Base-by-base conservation (phyloP, 2,888 invertebrate genomes). In the Apamea epomidion region DNA sequence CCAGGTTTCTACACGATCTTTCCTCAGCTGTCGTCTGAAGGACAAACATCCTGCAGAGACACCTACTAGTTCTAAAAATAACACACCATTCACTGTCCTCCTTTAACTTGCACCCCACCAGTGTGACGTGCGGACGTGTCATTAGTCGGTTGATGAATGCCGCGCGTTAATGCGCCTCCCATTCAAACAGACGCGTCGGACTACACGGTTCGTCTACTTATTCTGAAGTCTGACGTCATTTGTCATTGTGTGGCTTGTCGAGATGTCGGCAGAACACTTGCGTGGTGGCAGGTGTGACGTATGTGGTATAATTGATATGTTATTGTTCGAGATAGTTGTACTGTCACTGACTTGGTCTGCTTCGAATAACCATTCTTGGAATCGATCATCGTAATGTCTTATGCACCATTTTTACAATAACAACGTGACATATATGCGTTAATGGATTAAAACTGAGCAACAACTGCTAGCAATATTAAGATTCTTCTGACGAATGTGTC, bases 81-180 rank as follows among this genome's bases (percentile, higher is more conserved):
- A 0, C 5, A 0, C 0, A 3, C 12, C 5, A 64, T n/a, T 72
- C 74, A 58, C 69, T 0, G 0, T 45, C 25, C 58, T 67, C 78
- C 45, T 16, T 4, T 76, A 8, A 45, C 82, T 88, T 84, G 32
- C 12, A 58, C 74, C 29, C 42, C 51, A 69, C 74, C 90, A 89
- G 90, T 93, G 93, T 96, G 95, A 96, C 96, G 96, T 95, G 95
- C 96, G 94, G 96, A 96, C 96, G 96, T 96, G 96, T 96, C 96
- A 96, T 96, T 96, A 96, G 96, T 94, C 95, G 91, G 94, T 92
- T 95, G 96, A 96, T 96, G 96, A 96, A 96, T 96, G 93, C 95
- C 86, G 93, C 85, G 94, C 96, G 95, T 95, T 96, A 96, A 96
- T 96, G 96, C 95, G 95, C 92, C 95, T 94, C 93, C 95, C 95